phyloP scores from a whole-genome alignment of 2,113 vertebrate genomes.

The Uria aalge region DNA sequence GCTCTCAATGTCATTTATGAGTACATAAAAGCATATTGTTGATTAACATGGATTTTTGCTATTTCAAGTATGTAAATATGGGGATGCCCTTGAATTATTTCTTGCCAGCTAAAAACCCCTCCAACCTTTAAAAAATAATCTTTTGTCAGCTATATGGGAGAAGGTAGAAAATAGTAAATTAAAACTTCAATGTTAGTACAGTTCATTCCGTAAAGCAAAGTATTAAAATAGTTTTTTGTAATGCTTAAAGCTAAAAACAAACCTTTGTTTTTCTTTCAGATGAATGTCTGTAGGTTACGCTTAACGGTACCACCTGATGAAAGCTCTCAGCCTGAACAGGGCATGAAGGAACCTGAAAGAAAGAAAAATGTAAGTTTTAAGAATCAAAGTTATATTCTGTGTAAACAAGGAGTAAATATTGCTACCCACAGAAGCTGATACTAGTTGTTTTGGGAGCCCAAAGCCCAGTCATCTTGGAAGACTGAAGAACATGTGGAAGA shows the following conservation, averaged over 20 bases:
- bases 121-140: neutral
- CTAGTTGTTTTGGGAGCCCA: neutral
- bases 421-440: neutral
- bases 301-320: slow-evolving; percentile 86
- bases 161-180: neutral
- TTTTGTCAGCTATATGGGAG: neutral
- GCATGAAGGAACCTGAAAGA: slow-evolving; percentile 62
- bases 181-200: neutral
- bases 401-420: neutral
- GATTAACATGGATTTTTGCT: slow-evolving; percentile 8
- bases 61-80: neutral
- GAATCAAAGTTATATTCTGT: neutral
- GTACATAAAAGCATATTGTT: neutral
- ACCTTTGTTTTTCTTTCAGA: slow-evolving; percentile 69
- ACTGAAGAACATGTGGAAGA: neutral
- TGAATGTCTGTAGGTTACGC: slow-evolving; percentile 84
- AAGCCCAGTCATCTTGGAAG: neutral
- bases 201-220: neutral
- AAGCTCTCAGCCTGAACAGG: slow-evolving; percentile 61
- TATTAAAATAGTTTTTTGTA: neutral
- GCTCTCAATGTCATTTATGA: neutral
- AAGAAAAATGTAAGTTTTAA: slow-evolving; percentile 79
- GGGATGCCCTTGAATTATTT: slow-evolving; percentile 1
- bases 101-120: neutral
- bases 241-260: neutral